Percentiles rank a stretch among this genome's conserved stretches.
Evolutionary conservation across 2,888 invertebrate species (phyloP).

Genomic region (Eulithis prunata): DNA sequence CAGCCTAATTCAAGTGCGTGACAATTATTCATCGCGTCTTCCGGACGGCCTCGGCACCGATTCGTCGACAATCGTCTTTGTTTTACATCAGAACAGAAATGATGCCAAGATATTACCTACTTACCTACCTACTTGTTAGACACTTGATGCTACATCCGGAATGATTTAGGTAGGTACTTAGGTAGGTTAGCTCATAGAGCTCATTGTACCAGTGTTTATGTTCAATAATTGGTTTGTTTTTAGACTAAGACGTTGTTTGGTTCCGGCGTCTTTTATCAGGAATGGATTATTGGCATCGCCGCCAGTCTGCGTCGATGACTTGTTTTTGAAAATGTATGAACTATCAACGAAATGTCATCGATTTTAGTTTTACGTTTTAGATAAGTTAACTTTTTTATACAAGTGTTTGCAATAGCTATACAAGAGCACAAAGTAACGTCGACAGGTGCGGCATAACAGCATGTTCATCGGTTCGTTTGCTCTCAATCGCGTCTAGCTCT

Average conservation of each 20-base stretch:
- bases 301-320: not conserved
- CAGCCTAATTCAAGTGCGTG: constrained; percentile 23
- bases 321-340: not conserved
- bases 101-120: constrained; percentile 11
- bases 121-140: constrained; percentile 4
- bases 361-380: too few species aligned
- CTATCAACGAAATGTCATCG: not conserved
- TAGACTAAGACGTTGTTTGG: constrained; percentile 16
- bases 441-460: constrained; percentile 69
- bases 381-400: not conserved
- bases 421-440: constrained; percentile 38
- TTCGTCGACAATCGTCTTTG: constrained; percentile 30
- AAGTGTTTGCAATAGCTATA: constrained; percentile 25
- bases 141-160: constrained; percentile 19
- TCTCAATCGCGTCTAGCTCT: constrained; percentile 69
- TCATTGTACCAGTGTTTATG: constrained; percentile 8
- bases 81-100: constrained; percentile 12
- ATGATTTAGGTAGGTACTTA: constrained; percentile 16
- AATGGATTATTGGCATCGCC: not conserved
- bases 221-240: constrained; percentile 10
- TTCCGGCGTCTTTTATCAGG: constrained; percentile 18
- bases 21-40: constrained; percentile 31
- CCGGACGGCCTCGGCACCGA: constrained; percentile 40
- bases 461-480: constrained; percentile 75
- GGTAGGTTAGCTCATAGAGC: constrained; percentile 19